Evolutionary conservation across 1,140 invertebrate genomes (phyloP), one percentile per base, ranked within the genome.

Genomic region (Triops cancriformis): DNA sequence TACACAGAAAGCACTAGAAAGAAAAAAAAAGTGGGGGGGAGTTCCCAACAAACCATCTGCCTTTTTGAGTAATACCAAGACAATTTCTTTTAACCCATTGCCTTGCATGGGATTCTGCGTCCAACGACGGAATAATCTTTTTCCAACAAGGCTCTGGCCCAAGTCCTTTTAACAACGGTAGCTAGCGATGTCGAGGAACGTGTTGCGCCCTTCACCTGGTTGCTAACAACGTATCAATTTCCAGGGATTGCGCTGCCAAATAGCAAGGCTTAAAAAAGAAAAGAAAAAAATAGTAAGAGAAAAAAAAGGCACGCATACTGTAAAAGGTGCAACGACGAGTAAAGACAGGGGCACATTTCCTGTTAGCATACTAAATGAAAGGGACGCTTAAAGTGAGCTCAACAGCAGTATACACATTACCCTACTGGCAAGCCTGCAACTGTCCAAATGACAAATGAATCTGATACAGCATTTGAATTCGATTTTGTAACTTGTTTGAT

Each of bases 161-260:
- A 18, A 23, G 51, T 18, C 23, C 23, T 14, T 12, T 18, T 6
- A 64, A 64, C 51, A 23, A 23, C 51, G 51, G 51, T 64, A 64
- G 51, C 51, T n/a, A 14, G 18, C 6, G 51, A 64, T 23, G 45
- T 64, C 45, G 45, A 64, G 45, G 45, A 23, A 64, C 51, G 51
- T 64, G 51, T 64, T 64, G 51, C 51, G 23, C 51, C 18, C 51
- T 64, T 64, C 51, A 64, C 51, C 51, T 64, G 51, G 51, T 64
- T 64, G 51, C 51, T 23, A 64, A 23, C 51, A 64, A 64, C 51
- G 51, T 64, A 64, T 64, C 51, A 64, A 64, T 64, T 64, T 64
- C 51, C 51, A 23, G 14, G 18, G 51, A 64, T 23, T 64, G 7
- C 14, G 6, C 23, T 64, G 51, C 51, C 51, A 64, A 64, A 64